Evolutionary conservation across 1,140 invertebrate genomes (phyloP).

Genomic region (Dendrolimus punctatus): DNA sequence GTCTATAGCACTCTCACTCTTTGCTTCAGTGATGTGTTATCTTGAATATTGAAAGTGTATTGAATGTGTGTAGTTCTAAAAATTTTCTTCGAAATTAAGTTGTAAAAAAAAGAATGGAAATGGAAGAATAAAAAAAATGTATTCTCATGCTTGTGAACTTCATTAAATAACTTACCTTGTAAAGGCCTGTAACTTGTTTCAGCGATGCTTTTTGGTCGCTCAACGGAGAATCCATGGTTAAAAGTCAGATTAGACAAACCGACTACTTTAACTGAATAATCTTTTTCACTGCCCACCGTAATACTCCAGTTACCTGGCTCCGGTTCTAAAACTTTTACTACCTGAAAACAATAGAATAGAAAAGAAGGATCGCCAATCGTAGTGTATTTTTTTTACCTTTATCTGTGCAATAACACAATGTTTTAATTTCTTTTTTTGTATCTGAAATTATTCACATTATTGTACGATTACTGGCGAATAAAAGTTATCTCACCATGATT

Average conservation of each 20-base stretch:
- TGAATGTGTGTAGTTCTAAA: too few species aligned
- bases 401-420: too few species aligned
- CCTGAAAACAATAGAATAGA: conserved; percentile 22
- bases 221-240: conserved; percentile 78
- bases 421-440: too few species aligned
- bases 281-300: conserved; percentile 73
- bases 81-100: too few species aligned
- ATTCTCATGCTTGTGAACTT: not conserved
- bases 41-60: too few species aligned
- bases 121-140: too few species aligned
- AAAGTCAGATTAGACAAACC: conserved; percentile 79
- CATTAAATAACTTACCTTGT: conserved; percentile 61
- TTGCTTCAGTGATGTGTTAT: too few species aligned
- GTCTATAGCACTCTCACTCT: too few species aligned
- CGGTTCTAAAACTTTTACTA: conserved; percentile 75
- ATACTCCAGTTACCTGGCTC: conserved; percentile 77
- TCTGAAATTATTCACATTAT: too few species aligned
- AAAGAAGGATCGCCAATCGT: not conserved
- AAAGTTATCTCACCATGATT: conserved; percentile 68
- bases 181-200: conserved; percentile 75
- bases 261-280: conserved; percentile 78
- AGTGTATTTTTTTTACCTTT: not conserved
- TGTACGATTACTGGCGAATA: too few species aligned
- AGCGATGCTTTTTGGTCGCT: conserved; percentile 63
- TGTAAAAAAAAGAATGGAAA: too few species aligned